Conservation (phyloP, 2,888 invertebrate genomes). For the Drosophila meridionalis region DNA sequence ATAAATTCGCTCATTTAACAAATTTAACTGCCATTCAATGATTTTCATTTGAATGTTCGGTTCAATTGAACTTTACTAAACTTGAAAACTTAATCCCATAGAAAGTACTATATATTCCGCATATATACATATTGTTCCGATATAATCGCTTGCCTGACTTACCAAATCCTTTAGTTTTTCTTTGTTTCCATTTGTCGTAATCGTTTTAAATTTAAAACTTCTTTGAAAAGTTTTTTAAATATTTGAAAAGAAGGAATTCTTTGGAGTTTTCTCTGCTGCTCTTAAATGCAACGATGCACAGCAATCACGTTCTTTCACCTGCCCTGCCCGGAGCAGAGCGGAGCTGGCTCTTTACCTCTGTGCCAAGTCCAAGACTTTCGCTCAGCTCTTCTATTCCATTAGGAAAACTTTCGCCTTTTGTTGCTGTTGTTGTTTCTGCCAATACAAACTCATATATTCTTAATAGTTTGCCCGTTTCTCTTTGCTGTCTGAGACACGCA, state of each 20-base stretch:
- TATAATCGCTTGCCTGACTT: background rate
- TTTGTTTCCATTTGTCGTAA: background rate
- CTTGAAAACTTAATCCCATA: background rate
- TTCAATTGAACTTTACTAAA: background rate
- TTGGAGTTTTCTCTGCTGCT: background rate
- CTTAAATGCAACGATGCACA: slow-evolving; percentile 5
- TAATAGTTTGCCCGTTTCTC: slow-evolving; percentile 44
- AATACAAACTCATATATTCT: slow-evolving; percentile 44
- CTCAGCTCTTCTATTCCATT: slow-evolving; percentile 26
- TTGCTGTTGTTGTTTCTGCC: slow-evolving; percentile 15
- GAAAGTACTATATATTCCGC: background rate
- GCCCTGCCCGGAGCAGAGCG: background rate
- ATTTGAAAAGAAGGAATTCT: slow-evolving; percentile 1
- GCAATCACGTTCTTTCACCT: slow-evolving; percentile 11
- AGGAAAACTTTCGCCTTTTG: slow-evolving; percentile 31
- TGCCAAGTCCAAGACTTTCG: background rate
- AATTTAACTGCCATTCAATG: too few relatives aligned
- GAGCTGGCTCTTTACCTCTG: background rate
- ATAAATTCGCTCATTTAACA: too few relatives aligned
- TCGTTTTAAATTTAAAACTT: background rate
- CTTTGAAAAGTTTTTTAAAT: background rate
- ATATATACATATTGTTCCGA: background rate
- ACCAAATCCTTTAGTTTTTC: background rate
- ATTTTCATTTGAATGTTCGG: background rate
- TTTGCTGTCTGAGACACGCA: slow-evolving; percentile 7